phyloP scores from a whole-genome alignment of 2,797 vertebrate genomes.

The Lagodon rhomboides region DNA sequence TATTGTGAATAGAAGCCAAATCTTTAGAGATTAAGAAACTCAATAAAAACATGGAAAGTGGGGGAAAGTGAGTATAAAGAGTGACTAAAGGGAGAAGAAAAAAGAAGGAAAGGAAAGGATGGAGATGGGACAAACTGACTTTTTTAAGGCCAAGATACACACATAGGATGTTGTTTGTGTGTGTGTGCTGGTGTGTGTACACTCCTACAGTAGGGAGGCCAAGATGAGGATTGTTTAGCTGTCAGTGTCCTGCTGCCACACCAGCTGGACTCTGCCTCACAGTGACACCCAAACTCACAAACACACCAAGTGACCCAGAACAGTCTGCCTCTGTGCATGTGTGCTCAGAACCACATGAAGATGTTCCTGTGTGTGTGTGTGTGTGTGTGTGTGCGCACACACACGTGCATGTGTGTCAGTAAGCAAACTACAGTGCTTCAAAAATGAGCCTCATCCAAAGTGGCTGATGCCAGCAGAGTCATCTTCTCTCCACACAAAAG shows the following conservation, averaged over 20 bases:
- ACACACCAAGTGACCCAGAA: constrained; percentile 75
- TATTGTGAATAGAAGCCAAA: constrained; percentile 59
- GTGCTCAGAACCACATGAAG: constrained; percentile 51
- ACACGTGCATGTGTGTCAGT: no score
- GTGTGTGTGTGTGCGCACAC: constrained; percentile 3
- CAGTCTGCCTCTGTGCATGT: constrained; percentile 68
- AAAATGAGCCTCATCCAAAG: constrained; percentile 70
- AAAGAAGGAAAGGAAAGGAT: constrained; percentile 40
- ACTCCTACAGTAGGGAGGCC: constrained; percentile 46
- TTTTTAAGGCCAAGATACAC: constrained; percentile 58
- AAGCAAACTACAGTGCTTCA: constrained; percentile 52
- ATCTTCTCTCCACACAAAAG: constrained; percentile 57
- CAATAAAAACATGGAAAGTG: constrained; percentile 43
- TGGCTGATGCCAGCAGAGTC: constrained; percentile 72
- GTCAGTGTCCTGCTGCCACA: constrained; percentile 78
- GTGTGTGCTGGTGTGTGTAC: neutral
- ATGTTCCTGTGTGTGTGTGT: constrained; percentile 31
- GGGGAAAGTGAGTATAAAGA: constrained; percentile 35
- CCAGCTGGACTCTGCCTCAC: constrained; percentile 79
- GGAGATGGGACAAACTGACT: constrained; percentile 32
- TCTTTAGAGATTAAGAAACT: constrained; percentile 62
- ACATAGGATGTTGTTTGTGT: neutral
- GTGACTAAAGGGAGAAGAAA: constrained; percentile 47
- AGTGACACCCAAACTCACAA: constrained; percentile 71
- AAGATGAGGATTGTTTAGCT: constrained; percentile 73